Evolutionary conservation across 2,113 vertebrate genomes (phyloP), one percentile per base, ranked within the genome.

Genomic region (Cebus imitator): DNA sequence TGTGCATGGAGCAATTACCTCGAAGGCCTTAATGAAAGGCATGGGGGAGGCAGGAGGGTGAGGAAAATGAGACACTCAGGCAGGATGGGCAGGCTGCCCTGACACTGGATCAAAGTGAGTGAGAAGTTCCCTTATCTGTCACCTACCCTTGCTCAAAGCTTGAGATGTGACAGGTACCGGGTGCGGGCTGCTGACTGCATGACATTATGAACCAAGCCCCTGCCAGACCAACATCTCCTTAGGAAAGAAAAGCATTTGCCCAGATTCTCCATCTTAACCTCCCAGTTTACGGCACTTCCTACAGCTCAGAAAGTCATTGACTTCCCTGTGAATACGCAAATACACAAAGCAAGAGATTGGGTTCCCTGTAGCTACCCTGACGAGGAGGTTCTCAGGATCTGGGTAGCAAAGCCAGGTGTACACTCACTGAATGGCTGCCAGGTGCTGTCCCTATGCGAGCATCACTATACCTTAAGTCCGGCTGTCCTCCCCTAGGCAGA

Each of bases 11-110:
- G 98, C 99, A 99, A 99, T 99, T 99, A 99, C 98, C 99, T 99
- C 99, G 98, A 97, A 98, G 91, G 99, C 99, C 99, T 98, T 99
- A 99, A 99, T 99, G 99, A 99, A 98, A 99, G 99, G 99, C 98
- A 97, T 98, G 97, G 98, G 98, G 98, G 98, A 98, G 98, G 99
- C 98, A 99, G 98, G 99, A 98, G 98, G 97, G 99, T 96, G 98
- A 98, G 98, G 98, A 98, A 98, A 99, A 98, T 99, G 98, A 99
- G 99, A 99, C 98, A 98, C 98, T 98, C 98, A 98, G 98, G 98
- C 98, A 96, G 98, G 98, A 99, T 98, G 98, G 99, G 98, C 98
- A 98, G 99, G 98, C 98, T 98, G 99, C 97, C 97, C 97, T 66
- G 76, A 96, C 90, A 96, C 96, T 95, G 97, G 97, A 96, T 96